phyloP scores from a whole-genome alignment of 2,888 invertebrate genomes.

The Ephialtes manifestator region DNA sequence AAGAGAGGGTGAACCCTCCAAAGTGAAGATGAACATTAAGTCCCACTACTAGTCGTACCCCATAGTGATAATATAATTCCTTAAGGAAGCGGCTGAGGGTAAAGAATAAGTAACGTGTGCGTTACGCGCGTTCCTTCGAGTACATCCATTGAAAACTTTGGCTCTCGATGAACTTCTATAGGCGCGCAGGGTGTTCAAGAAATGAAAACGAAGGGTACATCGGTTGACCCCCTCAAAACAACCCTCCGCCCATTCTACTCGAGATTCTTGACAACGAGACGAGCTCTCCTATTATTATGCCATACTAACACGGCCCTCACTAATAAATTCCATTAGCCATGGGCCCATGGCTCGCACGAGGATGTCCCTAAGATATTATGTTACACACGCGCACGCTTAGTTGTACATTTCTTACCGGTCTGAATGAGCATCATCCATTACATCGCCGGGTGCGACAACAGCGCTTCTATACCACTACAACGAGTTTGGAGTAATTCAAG shows the following conservation, averaged over 20 bases:
- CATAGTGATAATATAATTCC: not conserved
- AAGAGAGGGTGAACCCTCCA: not conserved
- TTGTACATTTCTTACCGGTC: constrained; percentile 65
- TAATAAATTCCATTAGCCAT: constrained; percentile 86
- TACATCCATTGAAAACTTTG: constrained; percentile 21
- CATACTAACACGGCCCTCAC: constrained; percentile 71
- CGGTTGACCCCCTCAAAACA: constrained; percentile 7
- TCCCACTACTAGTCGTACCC: not conserved
- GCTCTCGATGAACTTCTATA: constrained; percentile 13
- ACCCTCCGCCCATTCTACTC: constrained; percentile 13
- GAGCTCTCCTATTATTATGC: constrained; percentile 24
- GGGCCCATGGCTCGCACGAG: constrained; percentile 79
- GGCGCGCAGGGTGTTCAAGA: constrained; percentile 21
- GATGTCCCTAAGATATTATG: constrained; percentile 80
- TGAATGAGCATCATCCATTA: constrained; percentile 83
- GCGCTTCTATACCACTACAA: constrained; percentile 37
- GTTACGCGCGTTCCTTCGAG: not conserved
- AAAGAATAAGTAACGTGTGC: not conserved
- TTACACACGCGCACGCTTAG: constrained; percentile 77
- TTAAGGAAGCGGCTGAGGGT: too few relatives aligned
- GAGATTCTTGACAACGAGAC: constrained; percentile 70
- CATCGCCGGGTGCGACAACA: constrained; percentile 81
- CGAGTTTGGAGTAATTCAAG: constrained; percentile 20
- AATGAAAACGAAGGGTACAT: constrained; percentile 29
- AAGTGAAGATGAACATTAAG: constrained; percentile 10